Evolutionary conservation across 2,797 vertebrate genomes (phyloP).

Genomic region (Melanotaenia trifasciata): DNA sequence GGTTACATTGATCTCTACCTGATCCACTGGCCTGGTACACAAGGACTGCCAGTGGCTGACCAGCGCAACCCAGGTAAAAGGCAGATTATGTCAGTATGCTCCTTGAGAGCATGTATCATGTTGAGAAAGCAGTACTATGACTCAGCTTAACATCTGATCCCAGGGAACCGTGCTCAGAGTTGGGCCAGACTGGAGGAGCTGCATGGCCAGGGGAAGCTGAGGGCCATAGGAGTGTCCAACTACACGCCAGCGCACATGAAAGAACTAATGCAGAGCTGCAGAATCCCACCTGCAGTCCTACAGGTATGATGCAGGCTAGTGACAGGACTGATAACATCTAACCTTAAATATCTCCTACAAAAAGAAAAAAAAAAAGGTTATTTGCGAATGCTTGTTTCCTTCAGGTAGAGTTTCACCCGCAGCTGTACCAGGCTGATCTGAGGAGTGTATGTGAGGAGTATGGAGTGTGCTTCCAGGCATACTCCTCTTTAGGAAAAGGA

Average conservation of each 20-base stretch:
- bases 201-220: constrained; percentile 78
- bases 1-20: constrained; percentile 89
- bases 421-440: constrained; percentile 79
- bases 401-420: constrained; percentile 87
- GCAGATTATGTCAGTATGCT: background rate
- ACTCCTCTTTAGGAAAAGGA: constrained; percentile 85
- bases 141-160: constrained; percentile 33
- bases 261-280: constrained; percentile 79
- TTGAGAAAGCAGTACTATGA: constrained; percentile 1
- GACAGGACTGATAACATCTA: background rate
- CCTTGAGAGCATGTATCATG: background rate
- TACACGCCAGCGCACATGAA: constrained; percentile 84
- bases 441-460: constrained; percentile 77
- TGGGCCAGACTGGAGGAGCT: constrained; percentile 84
- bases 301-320: constrained; percentile 54
- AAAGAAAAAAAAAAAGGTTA: background rate
- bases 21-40: constrained; percentile 89
- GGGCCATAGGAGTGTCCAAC: constrained; percentile 87
- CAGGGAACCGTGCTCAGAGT: constrained; percentile 78
- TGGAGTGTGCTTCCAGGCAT: constrained; percentile 86
- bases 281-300: constrained; percentile 81
- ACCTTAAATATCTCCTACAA: background rate
- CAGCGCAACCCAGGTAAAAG: constrained; percentile 67
- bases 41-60: constrained; percentile 78
- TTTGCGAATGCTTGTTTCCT: background rate